phyloP scores from a whole-genome alignment of 2,888 invertebrate species.

The Crioceris asparagi region DNA sequence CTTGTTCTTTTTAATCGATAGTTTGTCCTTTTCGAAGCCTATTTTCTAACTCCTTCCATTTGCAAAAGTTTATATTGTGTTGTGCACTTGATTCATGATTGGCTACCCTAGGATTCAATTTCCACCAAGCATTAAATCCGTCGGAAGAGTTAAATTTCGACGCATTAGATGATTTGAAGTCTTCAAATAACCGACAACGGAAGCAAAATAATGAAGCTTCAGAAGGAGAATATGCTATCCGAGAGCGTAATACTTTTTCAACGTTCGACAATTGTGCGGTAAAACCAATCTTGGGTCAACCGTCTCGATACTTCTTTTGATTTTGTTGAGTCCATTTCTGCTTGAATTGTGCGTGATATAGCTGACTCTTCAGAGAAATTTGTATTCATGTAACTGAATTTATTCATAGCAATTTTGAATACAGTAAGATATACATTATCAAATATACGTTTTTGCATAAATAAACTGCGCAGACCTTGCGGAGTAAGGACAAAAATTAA shows the following conservation, averaged over 20 bases:
- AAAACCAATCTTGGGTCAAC: constrained; percentile 2
- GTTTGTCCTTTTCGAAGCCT: constrained; percentile 2
- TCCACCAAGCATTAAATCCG: constrained; percentile 4
- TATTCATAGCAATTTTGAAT: no score
- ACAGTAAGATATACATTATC: no score
- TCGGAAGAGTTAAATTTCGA: background rate
- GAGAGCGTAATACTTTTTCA: constrained; percentile 2
- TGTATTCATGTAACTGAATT: constrained; percentile 2
- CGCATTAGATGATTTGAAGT: background rate
- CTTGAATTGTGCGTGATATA: background rate
- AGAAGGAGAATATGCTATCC: constrained; percentile 3
- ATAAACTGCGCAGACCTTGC: no score
- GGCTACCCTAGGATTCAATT: constrained; percentile 2
- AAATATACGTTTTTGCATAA: no score
- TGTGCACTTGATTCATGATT: constrained; percentile 1
- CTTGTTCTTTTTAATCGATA: constrained; percentile 3
- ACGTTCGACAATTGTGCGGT: background rate
- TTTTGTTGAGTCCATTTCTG: background rate
- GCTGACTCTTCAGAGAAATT: constrained; percentile 1
- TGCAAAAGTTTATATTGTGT: constrained; percentile 1
- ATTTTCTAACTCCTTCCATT: constrained; percentile 4
- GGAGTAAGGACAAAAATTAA: no score
- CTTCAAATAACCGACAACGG: background rate
- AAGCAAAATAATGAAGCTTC: constrained; percentile 1
- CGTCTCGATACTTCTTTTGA: constrained; percentile 2